phyloP scores from a whole-genome alignment of 2,888 invertebrate genomes.

The Drosophila histrio region DNA sequence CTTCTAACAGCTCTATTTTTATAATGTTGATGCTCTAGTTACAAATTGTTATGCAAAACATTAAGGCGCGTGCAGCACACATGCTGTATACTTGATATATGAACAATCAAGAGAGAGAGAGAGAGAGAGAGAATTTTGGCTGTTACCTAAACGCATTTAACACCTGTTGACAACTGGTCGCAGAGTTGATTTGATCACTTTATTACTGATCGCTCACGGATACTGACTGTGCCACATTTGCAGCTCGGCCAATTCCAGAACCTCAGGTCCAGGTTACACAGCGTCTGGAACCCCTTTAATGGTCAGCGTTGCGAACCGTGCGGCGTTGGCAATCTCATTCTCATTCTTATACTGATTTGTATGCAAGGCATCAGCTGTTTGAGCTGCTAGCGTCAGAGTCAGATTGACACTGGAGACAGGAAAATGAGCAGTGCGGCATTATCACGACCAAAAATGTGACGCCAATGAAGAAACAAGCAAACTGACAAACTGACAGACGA shows the following conservation, averaged over 20 bases:
- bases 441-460: slow-evolving; percentile 77
- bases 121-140: neutral
- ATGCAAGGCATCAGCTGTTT: slow-evolving; percentile 39
- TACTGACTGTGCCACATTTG: slow-evolving; percentile 30
- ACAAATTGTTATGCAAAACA: slow-evolving; percentile 25
- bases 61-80: slow-evolving; percentile 9
- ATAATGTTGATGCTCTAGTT: slow-evolving; percentile 16
- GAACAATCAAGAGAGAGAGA: neutral
- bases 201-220: slow-evolving; percentile 34
- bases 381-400: slow-evolving; percentile 48
- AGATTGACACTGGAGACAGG: slow-evolving; percentile 77
- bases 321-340: slow-evolving; percentile 6
- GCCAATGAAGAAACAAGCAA: slow-evolving; percentile 48
- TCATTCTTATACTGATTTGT: slow-evolving; percentile 47
- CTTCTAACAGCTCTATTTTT: slow-evolving; percentile 12
- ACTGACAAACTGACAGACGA: slow-evolving; percentile 7
- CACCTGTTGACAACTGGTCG: slow-evolving; percentile 21
- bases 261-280: slow-evolving; percentile 6
- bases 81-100: slow-evolving; percentile 38
- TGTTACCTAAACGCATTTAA: neutral
- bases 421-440: slow-evolving; percentile 74
- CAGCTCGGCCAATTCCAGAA: neutral
- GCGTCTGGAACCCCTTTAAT: slow-evolving; percentile 13
- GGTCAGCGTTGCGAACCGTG: slow-evolving; percentile 5
- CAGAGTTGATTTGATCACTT: slow-evolving; percentile 26